Evolutionary conservation across 2,113 vertebrate genomes (phyloP), one percentile per base, ranked within the genome.

Genomic region (Myocastor coypus): DNA sequence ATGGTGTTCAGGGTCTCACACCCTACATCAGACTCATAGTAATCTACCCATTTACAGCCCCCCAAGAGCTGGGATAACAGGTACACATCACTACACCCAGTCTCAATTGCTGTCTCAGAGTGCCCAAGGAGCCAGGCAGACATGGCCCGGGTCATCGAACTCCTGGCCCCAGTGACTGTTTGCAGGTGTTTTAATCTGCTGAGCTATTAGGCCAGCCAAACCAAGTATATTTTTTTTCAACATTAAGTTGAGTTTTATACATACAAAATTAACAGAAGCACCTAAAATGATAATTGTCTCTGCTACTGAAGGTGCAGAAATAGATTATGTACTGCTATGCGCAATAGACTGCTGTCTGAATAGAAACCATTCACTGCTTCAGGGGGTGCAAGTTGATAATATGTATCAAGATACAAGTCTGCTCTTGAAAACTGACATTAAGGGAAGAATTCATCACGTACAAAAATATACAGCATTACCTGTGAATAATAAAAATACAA

Each of bases 191-290:
- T n/a, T n/a, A n/a, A n/a, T n/a, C n/a, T n/a, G n/a, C n/a, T n/a
- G n/a, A n/a, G n/a, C n/a, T n/a, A n/a, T n/a, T n/a, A n/a, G n/a
- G n/a, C n/a, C n/a, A n/a, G n/a, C n/a, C n/a, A n/a, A n/a, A n/a
- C n/a, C n/a, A n/a, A n/a, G n/a, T n/a, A n/a, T n/a, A n/a, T n/a
- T n/a, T n/a, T n/a, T n/a, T n/a, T n/a, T n/a, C n/a, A n/a, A n/a
- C n/a, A n/a, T n/a, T n/a, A n/a, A n/a, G 9, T 83, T 87, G 20
- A 63, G 50, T 78, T 94, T 92, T 69, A 83, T 7, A 80, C n/a
- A 30, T 42, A 87, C 8, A 83, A 87, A 80, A 87, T 73, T 92
- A 87, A 69, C 24, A 90, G 89, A 94, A 83, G 50, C 16, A 92
- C 50, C 71, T 82, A 26, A 55, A 71, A 87, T 78, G 5, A 8